phyloP scores from a whole-genome alignment of 2,797 vertebrate species.

The Prionace glauca region DNA sequence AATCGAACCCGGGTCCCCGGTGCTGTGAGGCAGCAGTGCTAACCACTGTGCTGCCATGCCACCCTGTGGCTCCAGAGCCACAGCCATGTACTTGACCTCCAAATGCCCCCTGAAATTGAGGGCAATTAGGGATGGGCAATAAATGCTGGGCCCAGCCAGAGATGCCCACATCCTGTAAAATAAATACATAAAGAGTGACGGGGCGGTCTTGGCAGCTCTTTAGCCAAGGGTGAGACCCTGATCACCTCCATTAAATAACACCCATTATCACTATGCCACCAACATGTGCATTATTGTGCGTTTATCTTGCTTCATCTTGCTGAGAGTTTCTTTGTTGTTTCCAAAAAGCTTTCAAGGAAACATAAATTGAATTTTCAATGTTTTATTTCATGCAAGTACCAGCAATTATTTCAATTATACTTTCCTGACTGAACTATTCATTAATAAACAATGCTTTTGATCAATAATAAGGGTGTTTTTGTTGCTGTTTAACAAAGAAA shows the following conservation, averaged over 20 bases:
- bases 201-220: too few relatives aligned
- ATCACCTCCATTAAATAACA: background rate
- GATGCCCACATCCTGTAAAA: too few relatives aligned
- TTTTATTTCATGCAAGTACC: background rate
- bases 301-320: background rate
- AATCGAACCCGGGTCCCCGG: too few relatives aligned
- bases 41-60: too few relatives aligned
- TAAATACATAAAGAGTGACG: too few relatives aligned
- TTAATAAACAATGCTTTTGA: background rate
- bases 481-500: background rate
- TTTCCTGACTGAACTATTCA: background rate
- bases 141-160: too few relatives aligned
- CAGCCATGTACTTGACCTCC: too few relatives aligned
- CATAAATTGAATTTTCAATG: background rate
- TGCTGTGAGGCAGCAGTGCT: too few relatives aligned
- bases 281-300: background rate
- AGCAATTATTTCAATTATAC: background rate
- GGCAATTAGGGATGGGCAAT: too few relatives aligned
- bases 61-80: too few relatives aligned
- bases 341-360: background rate
- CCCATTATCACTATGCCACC: background rate
- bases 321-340: conserved; percentile 7
- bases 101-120: too few relatives aligned
- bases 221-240: too few relatives aligned
- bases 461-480: background rate